Base-by-base conservation (phyloP, 2,888 invertebrate genomes). In the Argyresthia albistria region DNA sequence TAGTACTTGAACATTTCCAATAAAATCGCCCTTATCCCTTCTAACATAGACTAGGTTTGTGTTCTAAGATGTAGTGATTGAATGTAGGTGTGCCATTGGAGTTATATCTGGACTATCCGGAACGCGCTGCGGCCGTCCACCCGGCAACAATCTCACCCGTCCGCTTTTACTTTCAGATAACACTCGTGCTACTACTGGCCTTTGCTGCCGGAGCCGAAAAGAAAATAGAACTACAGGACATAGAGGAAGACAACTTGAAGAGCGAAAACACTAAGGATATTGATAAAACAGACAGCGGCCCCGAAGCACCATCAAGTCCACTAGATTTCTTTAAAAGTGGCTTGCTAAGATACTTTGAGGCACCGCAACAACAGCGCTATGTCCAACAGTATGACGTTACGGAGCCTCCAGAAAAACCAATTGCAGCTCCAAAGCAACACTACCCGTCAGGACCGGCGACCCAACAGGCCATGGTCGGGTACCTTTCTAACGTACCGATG, bases 171-270 rank as follows among this genome's bases (percentile, higher is more conserved):
- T 87, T 86, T 78, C 86, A 87, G 87, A 65, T 80, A 56, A 63
- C 71, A 59, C 66, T 73, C 53, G 64, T 50, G 50, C 9, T 78
- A 62, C 70, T 80, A 52, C 58, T 84, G 56, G 66, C 59, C 53
- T 57, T 78, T 46, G 71, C 69, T 56, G 89, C 78, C 49, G 63
- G 65, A 61, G 83, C 80, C 46, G 90, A 91, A 54, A 89, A 90
- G 67, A 92, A 92, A 73, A 88, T 93, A 54, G 90, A 92, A 59
- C 78, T 94, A 49, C 92, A 93, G 69, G 94, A 94, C 72, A 92
- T 94, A 58, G 93, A 94, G 67, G 88, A 90, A 39, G 93, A 93
- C 63, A 93, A 91, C 64, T 71, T 91, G 52, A 89, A 89, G 51
- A 89, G 88, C 60, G 91, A 92, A 70, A 82, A 84, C 58, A 80